Evolutionary conservation across 2,888 invertebrate genomes (phyloP).

Genomic region (Busseola fusca): DNA sequence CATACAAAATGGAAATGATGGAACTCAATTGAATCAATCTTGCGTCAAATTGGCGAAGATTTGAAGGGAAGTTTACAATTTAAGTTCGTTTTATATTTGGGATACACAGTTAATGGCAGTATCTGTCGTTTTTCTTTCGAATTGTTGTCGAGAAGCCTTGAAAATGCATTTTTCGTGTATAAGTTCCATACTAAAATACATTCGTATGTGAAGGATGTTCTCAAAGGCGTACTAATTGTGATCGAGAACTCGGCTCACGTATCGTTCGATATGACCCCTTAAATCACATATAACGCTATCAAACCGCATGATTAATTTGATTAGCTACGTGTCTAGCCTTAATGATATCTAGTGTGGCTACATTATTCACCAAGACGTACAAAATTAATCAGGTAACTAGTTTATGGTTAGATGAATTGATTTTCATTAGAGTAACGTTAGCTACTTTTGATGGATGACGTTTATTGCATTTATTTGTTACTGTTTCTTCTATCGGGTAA

Average conservation of each 20-base stretch:
- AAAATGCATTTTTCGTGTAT: conserved; percentile 1
- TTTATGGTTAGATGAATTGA: conserved; percentile 51
- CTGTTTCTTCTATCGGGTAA: not conserved
- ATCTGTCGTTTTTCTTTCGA: conserved; percentile 9
- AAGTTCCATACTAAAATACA: not conserved
- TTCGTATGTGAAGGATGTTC: conserved; percentile 41
- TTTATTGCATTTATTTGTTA: conserved; percentile 3
- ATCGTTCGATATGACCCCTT: conserved; percentile 71
- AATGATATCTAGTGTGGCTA: conserved; percentile 62
- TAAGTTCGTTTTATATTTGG: conserved; percentile 68
- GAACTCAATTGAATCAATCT: conserved; percentile 86
- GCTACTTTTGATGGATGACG: conserved; percentile 14
- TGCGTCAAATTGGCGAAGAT: conserved; percentile 83
- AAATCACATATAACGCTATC: conserved; percentile 81
- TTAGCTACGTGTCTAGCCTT: conserved; percentile 73
- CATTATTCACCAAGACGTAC: conserved; percentile 60
- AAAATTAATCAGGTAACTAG: conserved; percentile 61
- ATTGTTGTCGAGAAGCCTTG: conserved; percentile 5
- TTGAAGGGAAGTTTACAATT: conserved; percentile 73
- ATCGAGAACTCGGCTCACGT: conserved; percentile 71
- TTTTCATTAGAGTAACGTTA: conserved; percentile 33
- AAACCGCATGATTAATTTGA: conserved; percentile 78
- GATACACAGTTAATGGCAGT: conserved; percentile 42
- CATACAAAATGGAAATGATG: conserved; percentile 81
- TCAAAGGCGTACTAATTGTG: conserved; percentile 63